Evolutionary conservation across 2,888 invertebrate species (phyloP).

Genomic region (Andrena bucephala): DNA sequence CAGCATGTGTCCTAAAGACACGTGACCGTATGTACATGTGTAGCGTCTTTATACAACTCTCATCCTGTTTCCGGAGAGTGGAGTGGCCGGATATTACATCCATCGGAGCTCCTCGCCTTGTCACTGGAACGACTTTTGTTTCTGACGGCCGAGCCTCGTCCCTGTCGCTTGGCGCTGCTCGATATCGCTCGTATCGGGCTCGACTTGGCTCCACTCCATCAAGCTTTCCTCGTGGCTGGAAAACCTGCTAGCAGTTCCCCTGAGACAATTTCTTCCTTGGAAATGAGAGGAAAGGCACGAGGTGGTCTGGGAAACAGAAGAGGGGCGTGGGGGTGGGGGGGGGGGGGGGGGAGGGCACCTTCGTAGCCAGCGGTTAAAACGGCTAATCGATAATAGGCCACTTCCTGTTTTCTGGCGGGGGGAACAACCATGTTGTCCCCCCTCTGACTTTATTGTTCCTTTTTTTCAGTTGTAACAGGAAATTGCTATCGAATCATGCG

Average conservation of each 20-base stretch:
- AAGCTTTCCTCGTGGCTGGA: constrained; percentile 37
- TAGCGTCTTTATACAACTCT: constrained; percentile 51
- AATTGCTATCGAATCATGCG: too few relatives aligned
- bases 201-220: constrained; percentile 60
- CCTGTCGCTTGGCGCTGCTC: constrained; percentile 47
- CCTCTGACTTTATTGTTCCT: too few relatives aligned
- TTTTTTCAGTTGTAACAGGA: too few relatives aligned
- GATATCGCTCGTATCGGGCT: constrained; percentile 18
- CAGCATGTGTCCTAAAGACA: too few relatives aligned
- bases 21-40: background rate
- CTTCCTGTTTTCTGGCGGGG: too few relatives aligned
- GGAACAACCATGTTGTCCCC: too few relatives aligned
- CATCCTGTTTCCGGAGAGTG: constrained; percentile 22
- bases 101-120: constrained; percentile 67
- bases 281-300: constrained; percentile 2
- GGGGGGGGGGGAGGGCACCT: constrained; percentile 8
- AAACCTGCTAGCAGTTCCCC: constrained; percentile 18
- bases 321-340: too few relatives aligned
- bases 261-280: constrained; percentile 27
- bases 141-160: constrained; percentile 70
- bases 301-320: background rate
- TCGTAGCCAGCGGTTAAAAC: constrained; percentile 6
- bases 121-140: constrained; percentile 77
- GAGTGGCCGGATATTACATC: constrained; percentile 74
- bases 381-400: constrained; percentile 27